Evolutionary conservation across 30 jellyfish, hydroid and myxozoan species (phyloP).

Genomic region (Rhopilema esculentum): DNA sequence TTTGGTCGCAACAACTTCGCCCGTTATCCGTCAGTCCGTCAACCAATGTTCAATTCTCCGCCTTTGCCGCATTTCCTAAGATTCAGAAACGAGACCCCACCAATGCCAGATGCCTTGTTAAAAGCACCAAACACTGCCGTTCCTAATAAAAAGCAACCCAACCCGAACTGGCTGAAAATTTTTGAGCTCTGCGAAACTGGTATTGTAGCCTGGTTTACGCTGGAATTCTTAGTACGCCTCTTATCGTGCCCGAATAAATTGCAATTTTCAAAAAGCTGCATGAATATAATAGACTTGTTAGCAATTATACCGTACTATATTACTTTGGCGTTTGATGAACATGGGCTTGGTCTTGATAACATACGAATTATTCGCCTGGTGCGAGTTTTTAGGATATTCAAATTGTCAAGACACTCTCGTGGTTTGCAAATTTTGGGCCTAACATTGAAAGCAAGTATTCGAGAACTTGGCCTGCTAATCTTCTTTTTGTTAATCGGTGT

Average conservation of each 20-base stretch:
- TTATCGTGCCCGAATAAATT: conserved; percentile 82
- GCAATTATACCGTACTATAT: conserved; percentile 90
- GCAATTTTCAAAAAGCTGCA: conserved; percentile 71
- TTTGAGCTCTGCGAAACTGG: conserved; percentile 81
- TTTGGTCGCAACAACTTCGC: conserved; percentile 14
- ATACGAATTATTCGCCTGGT: conserved; percentile 91
- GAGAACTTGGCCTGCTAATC: conserved; percentile 90
- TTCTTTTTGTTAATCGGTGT: conserved; percentile 90
- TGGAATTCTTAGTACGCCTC: conserved; percentile 83
- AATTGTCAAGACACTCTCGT: conserved; percentile 92
- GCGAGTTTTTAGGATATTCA: conserved; percentile 92
- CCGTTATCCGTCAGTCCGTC: conserved; percentile 9
- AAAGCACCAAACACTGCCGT: not conserved
- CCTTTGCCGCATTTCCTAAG: conserved; percentile 27
- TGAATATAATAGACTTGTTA: conserved; percentile 82
- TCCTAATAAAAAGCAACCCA: not conserved
- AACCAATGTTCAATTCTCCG: conserved; percentile 30
- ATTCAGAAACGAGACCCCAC: not conserved
- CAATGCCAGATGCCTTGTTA: not conserved
- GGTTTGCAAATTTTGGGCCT: conserved; percentile 94
- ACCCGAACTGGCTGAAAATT: conserved; percentile 63
- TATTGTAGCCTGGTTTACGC: conserved; percentile 92
- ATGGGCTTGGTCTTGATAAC: conserved; percentile 81
- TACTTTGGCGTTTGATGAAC: conserved; percentile 70
- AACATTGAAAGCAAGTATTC: conserved; percentile 92